Evolutionary conservation across 1,140 invertebrate species (phyloP).

Genomic region (Oreohelix idahoensis): DNA sequence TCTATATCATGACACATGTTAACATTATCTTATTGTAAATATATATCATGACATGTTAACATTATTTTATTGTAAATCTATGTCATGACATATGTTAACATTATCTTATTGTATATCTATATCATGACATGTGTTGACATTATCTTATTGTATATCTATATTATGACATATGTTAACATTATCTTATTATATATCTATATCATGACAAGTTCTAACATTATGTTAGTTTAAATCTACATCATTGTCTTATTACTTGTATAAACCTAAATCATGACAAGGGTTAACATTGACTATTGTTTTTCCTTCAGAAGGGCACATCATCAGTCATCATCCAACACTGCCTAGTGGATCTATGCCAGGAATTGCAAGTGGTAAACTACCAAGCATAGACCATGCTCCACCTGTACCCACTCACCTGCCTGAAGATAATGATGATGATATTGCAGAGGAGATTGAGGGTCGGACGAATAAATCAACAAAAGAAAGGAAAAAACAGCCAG

Average conservation of each 20-base stretch:
- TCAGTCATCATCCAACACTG: background rate
- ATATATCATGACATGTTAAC: too few species aligned
- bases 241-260: background rate
- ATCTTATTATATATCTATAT: too few species aligned
- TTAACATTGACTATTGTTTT: background rate
- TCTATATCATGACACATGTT: too few species aligned
- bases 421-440: constrained; percentile 44
- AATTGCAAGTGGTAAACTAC: background rate
- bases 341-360: background rate
- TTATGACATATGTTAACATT: too few species aligned
- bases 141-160: too few species aligned
- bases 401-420: constrained; percentile 42
- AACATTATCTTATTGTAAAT: too few species aligned
- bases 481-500: background rate
- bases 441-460: constrained; percentile 31
- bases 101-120: too few species aligned
- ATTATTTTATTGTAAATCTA: too few species aligned
- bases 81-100: too few species aligned
- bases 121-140: too few species aligned
- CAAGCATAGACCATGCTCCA: constrained; percentile 37
- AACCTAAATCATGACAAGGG: background rate
- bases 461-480: background rate
- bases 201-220: too few species aligned
- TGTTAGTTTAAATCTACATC: background rate
- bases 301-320: background rate